A percentile compares a stretch with the other conserved stretches of the same genome.
phyloP scores from a whole-genome alignment of 2,888 invertebrate genomes.

The Elegia similella region DNA sequence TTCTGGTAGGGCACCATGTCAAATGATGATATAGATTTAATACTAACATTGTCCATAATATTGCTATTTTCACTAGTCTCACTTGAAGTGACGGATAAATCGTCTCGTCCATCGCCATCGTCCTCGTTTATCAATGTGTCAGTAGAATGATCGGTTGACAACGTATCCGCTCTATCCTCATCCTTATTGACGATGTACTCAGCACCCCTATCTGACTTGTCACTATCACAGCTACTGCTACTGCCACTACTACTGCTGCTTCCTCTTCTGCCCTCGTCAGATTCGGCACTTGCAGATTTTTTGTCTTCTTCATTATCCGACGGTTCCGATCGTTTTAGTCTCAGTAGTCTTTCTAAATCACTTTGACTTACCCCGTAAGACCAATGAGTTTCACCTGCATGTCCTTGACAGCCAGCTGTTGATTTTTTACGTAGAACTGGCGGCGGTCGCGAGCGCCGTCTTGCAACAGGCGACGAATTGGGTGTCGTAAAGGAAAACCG shows the following conservation, averaged over 20 bases:
- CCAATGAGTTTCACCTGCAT: conserved; percentile 66
- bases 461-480: conserved; percentile 58
- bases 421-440: conserved; percentile 73
- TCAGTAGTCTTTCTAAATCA: conserved; percentile 68
- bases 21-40: conserved; percentile 74
- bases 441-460: conserved; percentile 65
- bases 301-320: conserved; percentile 67
- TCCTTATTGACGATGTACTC: conserved; percentile 64
- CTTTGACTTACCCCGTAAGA: conserved; percentile 74
- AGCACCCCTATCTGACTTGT: conserved; percentile 52
- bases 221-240: conserved; percentile 50
- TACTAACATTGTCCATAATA: conserved; percentile 65
- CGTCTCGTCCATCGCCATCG: conserved; percentile 63
- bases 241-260: conserved; percentile 42
- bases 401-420: conserved; percentile 50
- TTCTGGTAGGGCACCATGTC: conserved; percentile 77
- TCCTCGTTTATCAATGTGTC: conserved; percentile 73
- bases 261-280: conserved; percentile 38
- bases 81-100: conserved; percentile 56
- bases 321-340: conserved; percentile 66
- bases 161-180: conserved; percentile 60
- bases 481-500: conserved; percentile 64
- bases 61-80: conserved; percentile 65
- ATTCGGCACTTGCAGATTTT: conserved; percentile 34
- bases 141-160: conserved; percentile 72